Evolutionary conservation across 1,140 invertebrate species (phyloP).

Genomic region (Latrodectus geometricus): DNA sequence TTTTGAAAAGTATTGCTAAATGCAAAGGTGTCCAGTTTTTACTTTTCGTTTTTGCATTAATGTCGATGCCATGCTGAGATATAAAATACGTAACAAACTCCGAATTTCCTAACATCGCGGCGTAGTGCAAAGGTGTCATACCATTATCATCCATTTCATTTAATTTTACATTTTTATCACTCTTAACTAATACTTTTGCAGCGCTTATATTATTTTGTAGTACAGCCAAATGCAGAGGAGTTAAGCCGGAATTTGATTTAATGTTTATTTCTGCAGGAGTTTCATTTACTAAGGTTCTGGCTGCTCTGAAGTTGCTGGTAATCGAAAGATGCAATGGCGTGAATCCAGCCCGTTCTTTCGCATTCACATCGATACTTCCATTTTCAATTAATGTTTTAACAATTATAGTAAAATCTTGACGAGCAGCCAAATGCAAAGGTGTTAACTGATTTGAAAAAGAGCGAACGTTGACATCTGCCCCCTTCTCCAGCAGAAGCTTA

Average conservation of each 20-base stretch:
- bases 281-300: neutral
- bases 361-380: neutral
- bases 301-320: neutral
- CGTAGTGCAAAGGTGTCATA: neutral
- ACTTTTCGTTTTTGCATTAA: neutral
- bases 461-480: neutral
- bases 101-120: neutral
- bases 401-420: neutral
- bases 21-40: neutral
- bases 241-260: neutral
- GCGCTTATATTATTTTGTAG: neutral
- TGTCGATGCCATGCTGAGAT: neutral
- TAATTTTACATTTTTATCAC: neutral
- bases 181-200: neutral
- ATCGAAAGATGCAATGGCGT: neutral
- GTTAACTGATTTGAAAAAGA: neutral
- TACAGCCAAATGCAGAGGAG: neutral
- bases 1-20: neutral
- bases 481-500: neutral
- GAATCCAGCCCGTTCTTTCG: neutral
- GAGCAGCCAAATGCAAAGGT: neutral
- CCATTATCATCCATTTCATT: neutral
- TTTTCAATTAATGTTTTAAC: neutral
- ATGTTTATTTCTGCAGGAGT: neutral
- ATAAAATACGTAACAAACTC: neutral